phyloP scores from a whole-genome alignment of 2,113 vertebrate genomes.

The Morphnarchus princeps region DNA sequence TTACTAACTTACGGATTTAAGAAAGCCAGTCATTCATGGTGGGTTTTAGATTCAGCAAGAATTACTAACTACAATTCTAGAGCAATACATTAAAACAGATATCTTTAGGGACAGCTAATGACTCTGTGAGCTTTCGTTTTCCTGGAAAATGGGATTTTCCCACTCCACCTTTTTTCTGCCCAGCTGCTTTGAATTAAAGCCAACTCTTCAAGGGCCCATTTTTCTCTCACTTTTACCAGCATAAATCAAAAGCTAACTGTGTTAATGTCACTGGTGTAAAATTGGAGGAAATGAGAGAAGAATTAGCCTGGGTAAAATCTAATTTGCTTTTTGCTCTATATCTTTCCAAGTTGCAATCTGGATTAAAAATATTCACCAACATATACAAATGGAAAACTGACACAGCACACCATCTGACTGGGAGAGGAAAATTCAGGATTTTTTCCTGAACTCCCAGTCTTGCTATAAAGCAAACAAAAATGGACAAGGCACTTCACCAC shows the following conservation, averaged over 20 bases:
- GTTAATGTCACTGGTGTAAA: constrained; percentile 36
- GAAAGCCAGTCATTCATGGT: background rate
- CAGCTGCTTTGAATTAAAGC: constrained; percentile 43
- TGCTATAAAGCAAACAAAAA: background rate
- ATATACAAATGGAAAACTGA: background rate
- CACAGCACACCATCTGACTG: background rate
- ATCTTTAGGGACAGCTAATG: background rate
- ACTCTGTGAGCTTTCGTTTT: background rate
- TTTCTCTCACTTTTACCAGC: background rate
- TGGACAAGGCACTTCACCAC: background rate
- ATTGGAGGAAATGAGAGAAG: constrained; percentile 44
- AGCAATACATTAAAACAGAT: background rate
- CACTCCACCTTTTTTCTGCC: background rate
- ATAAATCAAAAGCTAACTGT: constrained; percentile 23
- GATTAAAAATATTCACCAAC: background rate
- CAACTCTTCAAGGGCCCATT: background rate
- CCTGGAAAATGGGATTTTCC: background rate
- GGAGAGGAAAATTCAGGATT: background rate
- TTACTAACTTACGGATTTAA: background rate
- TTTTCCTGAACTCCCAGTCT: background rate
- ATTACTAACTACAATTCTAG: background rate
- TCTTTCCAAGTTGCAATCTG: background rate
- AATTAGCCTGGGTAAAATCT: constrained; percentile 25
- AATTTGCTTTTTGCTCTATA: background rate
- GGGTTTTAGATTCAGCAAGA: background rate